Evolutionary conservation across 2,888 invertebrate species (phyloP).

Genomic region (Dynastes grantii): DNA sequence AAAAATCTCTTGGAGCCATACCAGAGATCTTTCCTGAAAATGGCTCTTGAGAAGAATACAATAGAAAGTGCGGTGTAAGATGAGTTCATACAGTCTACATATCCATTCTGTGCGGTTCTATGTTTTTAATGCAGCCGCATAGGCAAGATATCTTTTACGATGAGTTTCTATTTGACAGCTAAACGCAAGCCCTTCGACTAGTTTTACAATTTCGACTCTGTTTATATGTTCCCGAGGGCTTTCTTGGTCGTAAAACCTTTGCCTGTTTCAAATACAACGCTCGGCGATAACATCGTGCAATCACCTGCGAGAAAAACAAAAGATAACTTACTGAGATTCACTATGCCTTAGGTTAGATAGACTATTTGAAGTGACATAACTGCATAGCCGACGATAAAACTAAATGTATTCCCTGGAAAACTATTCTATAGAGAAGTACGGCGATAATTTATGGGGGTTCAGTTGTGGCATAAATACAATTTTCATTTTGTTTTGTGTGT

Average conservation of each 20-base stretch:
- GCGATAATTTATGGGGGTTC: too few relatives aligned
- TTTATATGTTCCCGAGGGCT: background rate
- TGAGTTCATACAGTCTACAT: too few relatives aligned
- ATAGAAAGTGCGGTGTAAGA: too few relatives aligned
- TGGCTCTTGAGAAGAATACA: too few relatives aligned
- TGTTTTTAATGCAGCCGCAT: too few relatives aligned
- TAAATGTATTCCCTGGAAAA: constrained; percentile 22
- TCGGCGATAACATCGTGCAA: constrained; percentile 41
- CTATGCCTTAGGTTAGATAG: constrained; percentile 37
- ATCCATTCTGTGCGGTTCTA: too few relatives aligned
- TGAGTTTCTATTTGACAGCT: too few relatives aligned
- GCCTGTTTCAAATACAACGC: background rate
- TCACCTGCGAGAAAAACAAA: constrained; percentile 38
- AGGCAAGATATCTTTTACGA: too few relatives aligned
- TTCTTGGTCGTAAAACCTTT: constrained; percentile 1
- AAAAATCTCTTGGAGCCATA: too few relatives aligned
- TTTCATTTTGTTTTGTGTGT: too few relatives aligned
- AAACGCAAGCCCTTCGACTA: background rate
- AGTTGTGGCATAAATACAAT: too few relatives aligned
- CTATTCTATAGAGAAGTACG: background rate
- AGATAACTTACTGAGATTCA: constrained; percentile 32
- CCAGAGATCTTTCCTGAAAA: too few relatives aligned
- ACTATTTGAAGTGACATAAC: constrained; percentile 35
- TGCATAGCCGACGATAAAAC: constrained; percentile 31
- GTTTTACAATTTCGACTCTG: background rate